Base-by-base conservation (phyloP, 2,888 invertebrate genomes). In the Acheta domesticus region DNA sequence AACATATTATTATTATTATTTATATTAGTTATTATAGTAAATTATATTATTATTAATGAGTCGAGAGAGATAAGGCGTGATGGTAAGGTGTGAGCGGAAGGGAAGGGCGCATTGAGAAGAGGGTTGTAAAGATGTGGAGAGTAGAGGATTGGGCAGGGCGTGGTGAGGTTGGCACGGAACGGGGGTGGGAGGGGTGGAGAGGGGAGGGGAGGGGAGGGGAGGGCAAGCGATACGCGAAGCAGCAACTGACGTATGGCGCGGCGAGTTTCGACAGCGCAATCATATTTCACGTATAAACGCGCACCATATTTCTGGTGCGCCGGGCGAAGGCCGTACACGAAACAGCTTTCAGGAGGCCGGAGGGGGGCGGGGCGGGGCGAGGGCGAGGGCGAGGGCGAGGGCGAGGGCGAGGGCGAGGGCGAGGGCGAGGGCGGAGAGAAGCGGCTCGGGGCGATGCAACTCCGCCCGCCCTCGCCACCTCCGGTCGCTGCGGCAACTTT, bases 231-330 rank as follows among this genome's bases (percentile, higher is more conserved):
- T 62, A 14, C 16, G n/a, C 16, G n/a, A 62, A n/a, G 16, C 16
- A 62, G 62, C 62, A 62, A 19, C 16, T 62, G 62, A 62, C 62
- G 62, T 62, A 62, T 62, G 62, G 62, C 62, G 62, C n/a, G 62
- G 16, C 16, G 62, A 62, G 62, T 62, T 62, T 62, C 62, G 62
- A 62, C 62, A 12, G 62, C 62, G 62, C 62, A 62, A 62, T 14
- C 62, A 62, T 62, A 62, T 62, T 62, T 62, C 62, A 62, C 62
- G 62, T 62, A 62, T 62, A 62, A 62, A 62, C 62, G n/a, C 62
- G 62, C 62, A 5, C 62, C 62, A 62, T 62, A 62, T 62, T 62
- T 62, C 62, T 62, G 62, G 62, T 62, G 62, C 62, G 62, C 62
- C 62, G n/a, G 14, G 62, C 62, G 16, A 62, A 62, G 62, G 62